Conservation (phyloP, 1,140 invertebrate species). For the Drosophila sturtevanti region DNA sequence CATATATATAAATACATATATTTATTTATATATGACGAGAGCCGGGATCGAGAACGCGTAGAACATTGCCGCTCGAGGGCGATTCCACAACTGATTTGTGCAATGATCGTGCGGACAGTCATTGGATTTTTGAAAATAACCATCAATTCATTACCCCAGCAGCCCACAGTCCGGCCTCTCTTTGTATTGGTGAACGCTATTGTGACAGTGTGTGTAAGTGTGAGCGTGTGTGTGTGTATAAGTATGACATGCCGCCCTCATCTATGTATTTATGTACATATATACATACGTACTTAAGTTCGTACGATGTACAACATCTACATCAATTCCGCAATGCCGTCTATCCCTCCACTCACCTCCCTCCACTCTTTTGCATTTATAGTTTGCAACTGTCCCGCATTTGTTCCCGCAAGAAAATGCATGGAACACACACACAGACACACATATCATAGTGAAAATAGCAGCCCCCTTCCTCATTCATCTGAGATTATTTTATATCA, state of each 20-base stretch:
- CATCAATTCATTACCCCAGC: constrained; percentile 74
- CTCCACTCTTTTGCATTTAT: constrained; percentile 8
- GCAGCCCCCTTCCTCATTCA: constrained; percentile 43
- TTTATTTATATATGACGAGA: constrained; percentile 2
- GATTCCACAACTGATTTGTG: constrained; percentile 80
- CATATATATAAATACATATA: constrained; percentile 9
- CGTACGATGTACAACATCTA: constrained; percentile 38
- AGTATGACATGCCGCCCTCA: constrained; percentile 66
- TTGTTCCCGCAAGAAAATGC: too few relatives aligned
- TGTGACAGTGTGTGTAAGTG: too few relatives aligned
- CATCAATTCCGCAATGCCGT: constrained; percentile 66
- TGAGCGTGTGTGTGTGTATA: constrained; percentile 21
- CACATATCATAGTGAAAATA: constrained; percentile 24
- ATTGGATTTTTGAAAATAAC: constrained; percentile 82
- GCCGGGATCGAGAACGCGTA: constrained; percentile 45
- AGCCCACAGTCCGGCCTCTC: constrained; percentile 22
- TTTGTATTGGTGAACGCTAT: constrained; percentile 16
- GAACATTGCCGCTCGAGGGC: constrained; percentile 77
- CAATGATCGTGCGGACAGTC: constrained; percentile 79
- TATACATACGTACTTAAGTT: constrained; percentile 30
- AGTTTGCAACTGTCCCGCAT: constrained; percentile 68
- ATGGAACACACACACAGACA: constrained; percentile 31
- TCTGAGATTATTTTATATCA: constrained; percentile 69
- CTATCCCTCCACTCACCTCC: constrained; percentile 28
- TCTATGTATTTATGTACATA: constrained; percentile 27